Evolutionary conservation across 2,888 invertebrate genomes (phyloP).

Genomic region (Agrilus cyanescens): DNA sequence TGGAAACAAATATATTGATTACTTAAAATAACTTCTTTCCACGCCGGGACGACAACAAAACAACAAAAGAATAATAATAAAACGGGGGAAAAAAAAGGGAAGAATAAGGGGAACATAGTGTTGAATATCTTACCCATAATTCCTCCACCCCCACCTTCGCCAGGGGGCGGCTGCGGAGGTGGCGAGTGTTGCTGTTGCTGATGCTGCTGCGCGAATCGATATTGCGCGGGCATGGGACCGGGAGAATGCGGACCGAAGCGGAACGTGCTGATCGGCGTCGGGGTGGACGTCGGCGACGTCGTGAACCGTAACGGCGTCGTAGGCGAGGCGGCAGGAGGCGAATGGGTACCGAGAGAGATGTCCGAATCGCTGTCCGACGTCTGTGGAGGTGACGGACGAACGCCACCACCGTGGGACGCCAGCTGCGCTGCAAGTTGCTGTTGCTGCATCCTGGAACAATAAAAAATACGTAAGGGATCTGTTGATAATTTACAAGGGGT

Average conservation of each 20-base stretch:
- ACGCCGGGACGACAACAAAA: neutral
- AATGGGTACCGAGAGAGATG: conserved; percentile 35
- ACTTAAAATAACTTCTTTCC: neutral
- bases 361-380: conserved; percentile 36
- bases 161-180: conserved; percentile 12
- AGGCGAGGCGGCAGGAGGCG: conserved; percentile 32
- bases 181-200: conserved; percentile 21
- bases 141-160: neutral
- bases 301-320: conserved; percentile 28
- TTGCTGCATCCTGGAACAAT: conserved; percentile 35
- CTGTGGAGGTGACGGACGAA: conserved; percentile 29
- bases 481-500: neutral
- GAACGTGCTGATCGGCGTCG: conserved; percentile 30
- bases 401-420: conserved; percentile 28
- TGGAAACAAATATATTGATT: too few species aligned
- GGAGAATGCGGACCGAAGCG: conserved; percentile 36
- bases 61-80: neutral
- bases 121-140: neutral
- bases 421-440: conserved; percentile 34
- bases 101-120: too few species aligned
- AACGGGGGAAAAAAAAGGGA: too few species aligned
- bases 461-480: neutral
- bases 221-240: conserved; percentile 36
- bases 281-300: conserved; percentile 20
- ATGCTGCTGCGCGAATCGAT: conserved; percentile 26